These are phyloP conservation scores for Bryconaethiops microstoma DNA, from an alignment of 2,797 vertebrate genomes.

Conservation along the genomic window DNA sequence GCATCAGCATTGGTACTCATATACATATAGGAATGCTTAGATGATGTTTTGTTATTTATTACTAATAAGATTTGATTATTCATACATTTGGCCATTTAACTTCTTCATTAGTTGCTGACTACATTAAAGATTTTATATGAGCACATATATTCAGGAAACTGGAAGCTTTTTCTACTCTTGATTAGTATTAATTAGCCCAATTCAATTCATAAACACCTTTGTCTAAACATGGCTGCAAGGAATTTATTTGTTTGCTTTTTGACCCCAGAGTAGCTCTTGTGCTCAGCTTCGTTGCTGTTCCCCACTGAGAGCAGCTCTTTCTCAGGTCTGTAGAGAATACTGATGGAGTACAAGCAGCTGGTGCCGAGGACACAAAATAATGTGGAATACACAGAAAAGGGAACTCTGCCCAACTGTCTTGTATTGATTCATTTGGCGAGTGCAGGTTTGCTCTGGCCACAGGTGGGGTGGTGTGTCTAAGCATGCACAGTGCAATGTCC, in stretches of 20 bases:
- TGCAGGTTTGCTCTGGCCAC: constrained; percentile 14
- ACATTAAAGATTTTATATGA: neutral
- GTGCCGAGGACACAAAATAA: neutral
- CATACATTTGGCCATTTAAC: neutral
- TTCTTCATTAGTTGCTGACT: neutral
- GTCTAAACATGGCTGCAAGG: neutral
- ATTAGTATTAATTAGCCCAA: neutral
- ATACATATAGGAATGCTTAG: no score
- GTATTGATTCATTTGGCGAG: constrained; percentile 23
- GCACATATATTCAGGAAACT: neutral
- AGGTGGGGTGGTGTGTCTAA: constrained; percentile 11
- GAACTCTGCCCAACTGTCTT: neutral
- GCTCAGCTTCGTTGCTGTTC: neutral
- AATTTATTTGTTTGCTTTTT: neutral
- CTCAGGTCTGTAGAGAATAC: neutral
- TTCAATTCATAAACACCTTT: neutral
- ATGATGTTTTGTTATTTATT: no score
- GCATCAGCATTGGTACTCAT: no score
- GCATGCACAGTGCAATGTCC: constrained; percentile 28
- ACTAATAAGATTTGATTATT: no score
- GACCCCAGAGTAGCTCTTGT: neutral
- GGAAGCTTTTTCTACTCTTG: neutral
- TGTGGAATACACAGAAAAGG: constrained; percentile 31
- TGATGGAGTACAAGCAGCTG: neutral
- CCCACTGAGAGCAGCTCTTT: neutral